Base-by-base conservation (phyloP, 2,888 invertebrate genomes). In the Dorcus parallelipipedus region DNA sequence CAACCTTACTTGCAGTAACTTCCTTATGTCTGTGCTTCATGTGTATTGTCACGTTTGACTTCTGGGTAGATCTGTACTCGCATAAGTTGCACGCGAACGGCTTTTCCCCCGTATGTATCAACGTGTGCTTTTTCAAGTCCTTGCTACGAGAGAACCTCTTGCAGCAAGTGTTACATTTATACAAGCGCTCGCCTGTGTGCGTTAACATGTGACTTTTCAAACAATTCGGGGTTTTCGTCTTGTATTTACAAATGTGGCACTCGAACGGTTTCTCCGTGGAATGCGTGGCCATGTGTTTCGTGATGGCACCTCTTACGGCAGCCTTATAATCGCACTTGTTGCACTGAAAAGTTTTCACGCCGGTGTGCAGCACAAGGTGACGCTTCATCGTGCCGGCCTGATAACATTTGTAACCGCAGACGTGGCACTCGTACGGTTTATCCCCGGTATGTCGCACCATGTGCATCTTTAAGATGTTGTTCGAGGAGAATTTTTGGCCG, bases 351-450 rank as follows among this genome's bases (percentile, higher is more conserved):
- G 55, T 42, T 49, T 52, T 51, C 23, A 54, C 55, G 2, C 60
- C 60, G 10, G 47, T 48, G 38, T 61, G 60, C 9, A 52, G 38
- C 3, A 52, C 5, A 9, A 47, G n/a, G 33, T 57, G 57, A 14
- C 9, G 10, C 8, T 53, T 45, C 26, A 33, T n/a, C 8, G 38
- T 9, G 9, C 38, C 39, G 14, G 61, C 62, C 14, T 52, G 38
- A 33, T 57, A 59, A 0, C 62, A 60, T 14, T 61, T 43, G 50
- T 64, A 48, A 1, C 78, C 81, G 52, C 86, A 86, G 8, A 80
- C 76, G 7, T 80, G 77, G 61, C 86, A 86, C 1, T 83, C 76
- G 49, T 73, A 76, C 0, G 75, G 76, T 33, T 69, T 64, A 56
- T 75, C 74, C n/a, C 74, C 74, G 1, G 74, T 73, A 53, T 75